Evolutionary conservation across 2,888 invertebrate genomes (phyloP), one percentile per base, ranked within the genome.

Genomic region (Scelioninae gen. 2): DNA sequence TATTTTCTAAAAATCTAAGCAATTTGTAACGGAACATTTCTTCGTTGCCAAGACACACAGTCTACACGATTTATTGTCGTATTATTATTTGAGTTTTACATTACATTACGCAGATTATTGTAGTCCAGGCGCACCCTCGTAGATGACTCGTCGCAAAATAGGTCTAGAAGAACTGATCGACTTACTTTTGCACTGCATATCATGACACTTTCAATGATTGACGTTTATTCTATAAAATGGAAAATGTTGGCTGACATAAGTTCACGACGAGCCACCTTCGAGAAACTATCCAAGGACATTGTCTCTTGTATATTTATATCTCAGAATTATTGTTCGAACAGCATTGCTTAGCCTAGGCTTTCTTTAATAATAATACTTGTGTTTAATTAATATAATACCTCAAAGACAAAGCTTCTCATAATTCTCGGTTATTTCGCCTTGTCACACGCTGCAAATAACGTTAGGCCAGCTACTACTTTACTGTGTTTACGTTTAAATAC

Each of bases 321-420:
- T 84, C 82, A 81, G 80, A 83, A 83, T 86, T 86, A 86, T 86
- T 86, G 86, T 86, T 85, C 86, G 85, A 85, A 86, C 86, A 86
- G 86, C 86, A 86, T 86, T 81, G 78, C 84, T 84, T 85, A 85
- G 80, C 81, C 81, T 83, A 84, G 75, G 75, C 81, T 78, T 78
- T 45, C 68, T 70, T 75, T 75, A 67, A 72, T 75, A 52, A 60
- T 65, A 67, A 73, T 79, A 69, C 39, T 74, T 78, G 75, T 73
- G 71, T 75, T 61, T 79, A 78, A 74, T 78, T 67, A 76, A 77
- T 75, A 74, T 70, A 71, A 75, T 78, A 61, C 39, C 69, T 68
- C 43, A 37, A 72, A 73, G 68, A 48, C 73, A 64, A 58, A 74
- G 67, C 63, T 70, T 76, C 50, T 70, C 46, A 52, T 18, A 41